Evolutionary conservation across 2,888 invertebrate species (phyloP), one percentile per base, ranked within the genome.

Genomic region (Acleris cristana): DNA sequence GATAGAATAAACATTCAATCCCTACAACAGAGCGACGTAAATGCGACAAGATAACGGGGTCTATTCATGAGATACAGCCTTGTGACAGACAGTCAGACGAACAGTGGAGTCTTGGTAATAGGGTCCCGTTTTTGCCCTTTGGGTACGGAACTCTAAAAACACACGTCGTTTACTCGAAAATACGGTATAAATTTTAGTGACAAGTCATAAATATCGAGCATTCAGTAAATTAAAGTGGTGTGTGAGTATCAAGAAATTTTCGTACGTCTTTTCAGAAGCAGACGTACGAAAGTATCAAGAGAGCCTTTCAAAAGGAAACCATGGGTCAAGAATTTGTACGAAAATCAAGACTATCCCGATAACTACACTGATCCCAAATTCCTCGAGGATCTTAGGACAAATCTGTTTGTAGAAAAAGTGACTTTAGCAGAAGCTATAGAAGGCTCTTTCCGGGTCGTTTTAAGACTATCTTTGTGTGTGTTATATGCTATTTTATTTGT

Each of bases 311-410:
- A 79, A 72, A 88, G 82, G 77, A 94, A 92, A 76, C 90, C 92
- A 0, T 98, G 99, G 98, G 94, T 95, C 74, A 99, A 98, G 89
- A 97, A 98, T 79, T 89, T 99, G 19, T 99, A 98, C 80, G 96
- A 97, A 84, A 96, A 97, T 79, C 95, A 96, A 68, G 96, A 95
- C 21, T 96, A 96, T 71, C 96, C 98, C 0, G 99, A 99, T 86
- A 98, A 99, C 86, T 98, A 98, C 81, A 98, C 98, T 0, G 97
- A 98, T 82, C 93, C 94, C 26, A 95, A 96, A 55, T 99, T 99
- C 84, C 90, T 99, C 2, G 95, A 96, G 79, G 97, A 98, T 73
- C 81, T 99, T 21, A 94, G 94, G 66, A 98, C 96, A 79, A 99
- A 99, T 85, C 89, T 98, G 16, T 95, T 97, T 82, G 94, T 96